Base-by-base conservation (phyloP, 2,113 vertebrate species). In the Cochlearius cochlearius region DNA sequence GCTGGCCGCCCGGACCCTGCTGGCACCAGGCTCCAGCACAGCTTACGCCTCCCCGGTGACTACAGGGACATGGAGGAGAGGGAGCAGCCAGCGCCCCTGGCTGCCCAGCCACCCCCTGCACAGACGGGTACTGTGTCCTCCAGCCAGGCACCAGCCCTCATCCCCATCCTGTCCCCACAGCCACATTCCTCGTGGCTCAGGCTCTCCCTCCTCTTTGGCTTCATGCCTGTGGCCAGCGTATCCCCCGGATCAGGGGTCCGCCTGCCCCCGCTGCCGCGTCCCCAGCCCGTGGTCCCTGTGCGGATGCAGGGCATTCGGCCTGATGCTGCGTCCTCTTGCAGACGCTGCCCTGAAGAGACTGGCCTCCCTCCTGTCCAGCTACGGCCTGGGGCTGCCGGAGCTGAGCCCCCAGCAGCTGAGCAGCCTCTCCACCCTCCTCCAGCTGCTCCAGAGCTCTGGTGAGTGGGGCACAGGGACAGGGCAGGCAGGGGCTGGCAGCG, bases 401-500 rank as follows among this genome's bases (percentile, higher is more conserved):
- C 97, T 99, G 95, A 99, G 98, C 74, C 98, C 98, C 7, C 98
- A 99, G 93, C 99, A 99, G 96, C 98, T 99, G 59, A 98, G 98
- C 90, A 99, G 98, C 66, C 98, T 99, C 19, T 98, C 98, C 1
- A 84, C 98, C 26, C 97, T 99, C 38, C 97, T 99, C 59, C 98
- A 98, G 93, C 97, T 99, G 71, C 97, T 98, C 71, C 99, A 96
- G 91, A 97, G 86, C 86, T 94, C 81, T 32, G 97, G 98, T 98
- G 93, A 98, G 98, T 8, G 1, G 56, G 26, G 4, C 3, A 0
- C 41, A 30, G 74, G 67, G 26, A 20, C 1, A 4, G 87, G 59
- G 56, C 30, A 27, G 21, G 18, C 86, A 81, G 45, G 20, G 43
- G 19, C 60, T 62, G 29, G 38, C 59, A 84, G 59, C 2, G 1